A percentile compares a stretch with the other conserved stretches of the same genome.
Evolutionary conservation across 2,888 invertebrate species (phyloP).

Genomic region (Cheilosia pagana): DNA sequence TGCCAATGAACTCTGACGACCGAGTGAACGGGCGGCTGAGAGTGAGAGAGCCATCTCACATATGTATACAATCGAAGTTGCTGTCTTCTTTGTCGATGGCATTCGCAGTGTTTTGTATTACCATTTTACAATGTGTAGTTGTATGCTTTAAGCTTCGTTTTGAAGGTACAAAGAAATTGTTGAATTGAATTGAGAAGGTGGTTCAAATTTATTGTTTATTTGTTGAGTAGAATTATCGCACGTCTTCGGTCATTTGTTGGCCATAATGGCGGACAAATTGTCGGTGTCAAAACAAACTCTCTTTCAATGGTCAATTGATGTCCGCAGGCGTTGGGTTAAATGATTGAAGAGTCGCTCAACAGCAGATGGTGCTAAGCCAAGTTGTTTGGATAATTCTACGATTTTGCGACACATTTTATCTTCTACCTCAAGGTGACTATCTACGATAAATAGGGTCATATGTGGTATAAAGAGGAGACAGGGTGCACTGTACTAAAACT

Average conservation of each 20-base stretch:
- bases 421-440: background rate
- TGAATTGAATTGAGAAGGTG: constrained; percentile 33
- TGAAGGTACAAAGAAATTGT: constrained; percentile 18
- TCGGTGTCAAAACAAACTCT: constrained; percentile 30
- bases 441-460: too few relatives aligned
- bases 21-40: constrained; percentile 77
- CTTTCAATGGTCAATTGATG: constrained; percentile 26
- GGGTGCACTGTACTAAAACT: too few relatives aligned
- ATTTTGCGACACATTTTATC: background rate
- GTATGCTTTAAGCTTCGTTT: constrained; percentile 29
- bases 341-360: background rate
- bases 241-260: constrained; percentile 28
- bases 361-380: background rate
- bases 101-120: constrained; percentile 54
- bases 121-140: constrained; percentile 31
- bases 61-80: constrained; percentile 57
- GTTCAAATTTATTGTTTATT: constrained; percentile 14
- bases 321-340: background rate
- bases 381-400: background rate
- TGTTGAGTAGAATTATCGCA: constrained; percentile 4
- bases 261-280: constrained; percentile 30
- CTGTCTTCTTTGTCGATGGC: constrained; percentile 62
- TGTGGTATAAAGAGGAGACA: too few relatives aligned
- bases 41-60: constrained; percentile 49
- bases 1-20: constrained; percentile 79